Base-by-base conservation (phyloP, 1,140 invertebrate genomes). In the Pollicipes pollicipes region DNA sequence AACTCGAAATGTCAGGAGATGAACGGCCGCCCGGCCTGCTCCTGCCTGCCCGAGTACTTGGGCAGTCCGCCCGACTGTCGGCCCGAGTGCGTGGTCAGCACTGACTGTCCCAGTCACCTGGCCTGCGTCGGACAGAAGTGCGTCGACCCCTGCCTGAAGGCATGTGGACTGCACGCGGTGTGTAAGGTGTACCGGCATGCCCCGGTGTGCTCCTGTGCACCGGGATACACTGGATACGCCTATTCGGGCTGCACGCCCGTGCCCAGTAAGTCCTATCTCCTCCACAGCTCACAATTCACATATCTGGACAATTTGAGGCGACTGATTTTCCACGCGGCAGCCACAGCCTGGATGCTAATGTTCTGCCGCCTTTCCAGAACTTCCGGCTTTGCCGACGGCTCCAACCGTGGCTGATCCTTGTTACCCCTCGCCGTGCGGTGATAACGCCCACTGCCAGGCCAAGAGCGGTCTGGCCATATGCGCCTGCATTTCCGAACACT, bases 181-280 rank as follows among this genome's bases (percentile, higher is more conserved):
- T 93, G 90, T 76, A 82, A 83, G 69, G 86, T 90, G 3, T 84
- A 88, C 24, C 87, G 87, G 74, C 89, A 91, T 76, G 84, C 88
- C 64, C 88, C 89, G 3, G 85, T 85, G 1, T 91, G 89, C 76
- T 83, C 84, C 1, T 91, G 90, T 79, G 78, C 84, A 3, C 81
- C 84, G 66, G 89, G 89, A 30, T 91, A 85, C 78, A 85, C 85
- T 3, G 90, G 89, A 72, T 87, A 91, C 84, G 88, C 89, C 35
- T 35, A 35, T 35, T 35, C 35, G 17, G 6, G 17, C 35, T 35
- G 35, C 17, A 8, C 35, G 35, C 35, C 35, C 6, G 17, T 35
- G 6, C 35, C 35, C 35, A 6, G 35, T 35, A 17, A 35, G 35
- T 35, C 90, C n/a, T n/a, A n/a, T n/a, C n/a, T n/a, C n/a, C n/a